These are phyloP conservation scores for Aphelinus atriplicis DNA, from an alignment of 1,140 invertebrate species.

Conservation along the genomic window DNA sequence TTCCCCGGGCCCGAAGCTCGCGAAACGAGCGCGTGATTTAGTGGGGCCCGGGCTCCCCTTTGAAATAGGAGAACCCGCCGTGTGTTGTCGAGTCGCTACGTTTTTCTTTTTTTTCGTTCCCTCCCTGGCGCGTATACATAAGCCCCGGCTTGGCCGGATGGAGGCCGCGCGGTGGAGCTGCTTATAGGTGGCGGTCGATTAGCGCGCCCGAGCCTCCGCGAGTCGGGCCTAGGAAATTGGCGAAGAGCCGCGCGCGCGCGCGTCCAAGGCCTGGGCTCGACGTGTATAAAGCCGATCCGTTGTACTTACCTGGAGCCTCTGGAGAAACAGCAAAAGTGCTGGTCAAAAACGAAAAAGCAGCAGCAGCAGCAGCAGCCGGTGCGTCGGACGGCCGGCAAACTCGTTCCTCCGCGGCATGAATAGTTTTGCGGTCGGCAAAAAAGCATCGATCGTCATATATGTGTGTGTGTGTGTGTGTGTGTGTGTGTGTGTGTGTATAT, in stretches of 20 bases:
- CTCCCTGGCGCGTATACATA: not conserved
- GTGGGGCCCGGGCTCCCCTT: conserved; percentile 3
- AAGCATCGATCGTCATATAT: conserved; percentile 18
- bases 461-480: conserved; percentile 16
- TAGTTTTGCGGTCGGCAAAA: conserved; percentile 15
- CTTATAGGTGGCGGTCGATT: no score
- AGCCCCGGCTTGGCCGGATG: not conserved
- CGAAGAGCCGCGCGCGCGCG: no score
- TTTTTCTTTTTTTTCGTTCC: conserved; percentile 1
- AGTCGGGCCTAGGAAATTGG: no score
- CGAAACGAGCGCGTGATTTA: conserved; percentile 32
- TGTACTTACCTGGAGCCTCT: no score
- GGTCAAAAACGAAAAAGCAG: no score
- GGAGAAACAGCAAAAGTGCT: no score
- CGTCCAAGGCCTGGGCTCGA: no score
- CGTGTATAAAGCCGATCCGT: no score
- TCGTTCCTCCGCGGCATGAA: not conserved
- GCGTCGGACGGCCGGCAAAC: no score
- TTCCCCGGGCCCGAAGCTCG: not conserved
- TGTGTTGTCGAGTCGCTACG: not conserved
- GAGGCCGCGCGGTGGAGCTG: no score
- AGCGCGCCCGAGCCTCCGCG: no score
- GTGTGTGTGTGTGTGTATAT: conserved; percentile 39
- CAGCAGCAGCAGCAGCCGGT: no score
- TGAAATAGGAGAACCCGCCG: conserved; percentile 25